Base-by-base conservation (phyloP, 1,140 invertebrate genomes). In the Asobara japonica region DNA sequence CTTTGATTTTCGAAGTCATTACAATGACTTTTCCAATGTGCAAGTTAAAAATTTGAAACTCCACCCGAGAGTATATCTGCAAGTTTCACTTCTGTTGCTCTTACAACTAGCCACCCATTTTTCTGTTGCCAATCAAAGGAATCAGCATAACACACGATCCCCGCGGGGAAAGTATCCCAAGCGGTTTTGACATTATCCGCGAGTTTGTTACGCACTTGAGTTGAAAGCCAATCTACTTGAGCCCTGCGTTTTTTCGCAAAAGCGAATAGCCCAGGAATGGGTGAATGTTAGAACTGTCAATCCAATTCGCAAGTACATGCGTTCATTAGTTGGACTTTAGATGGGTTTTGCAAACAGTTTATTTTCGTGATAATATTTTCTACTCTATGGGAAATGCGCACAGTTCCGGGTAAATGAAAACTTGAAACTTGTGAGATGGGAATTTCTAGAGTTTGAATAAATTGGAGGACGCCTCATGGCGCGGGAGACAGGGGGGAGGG, bases 171-270 rank as follows among this genome's bases (percentile, higher is more conserved):
- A 56, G 51, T 56, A 56, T 18, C 51, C 41, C 5, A 45, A 56
- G 51, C 13, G 51, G 51, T 56, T 56, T 56, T 56, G 51, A 22
- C 25, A 56, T n/a, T 56, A 56, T 18, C 22, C 51, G 25, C 51
- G 51, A 56, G 51, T 45, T 45, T 56, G 51, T 56, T 56, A 56
- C 51, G 51, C 51, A 56, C 51, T 56, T 56, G 51, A 56, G 51
- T 56, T 56, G 51, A 56, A 56, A 56, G 51, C 22, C 51, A 56
- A 56, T 56, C 51, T 51, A n/a, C 20, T 25, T 22, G 25, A 25
- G 51, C 22, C 51, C 18, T 18, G 25, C 22, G 51, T 1, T 56
- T 56, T 56, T 56, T 25, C 51, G 20, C 45, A 51, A 51, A 51
- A 51, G 45, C 45, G 45, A 51, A 56, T 25, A 56, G 25, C 51